Conservation (phyloP, 35 echinoderm and acorn worm species). For the Antedon bifida region DNA sequence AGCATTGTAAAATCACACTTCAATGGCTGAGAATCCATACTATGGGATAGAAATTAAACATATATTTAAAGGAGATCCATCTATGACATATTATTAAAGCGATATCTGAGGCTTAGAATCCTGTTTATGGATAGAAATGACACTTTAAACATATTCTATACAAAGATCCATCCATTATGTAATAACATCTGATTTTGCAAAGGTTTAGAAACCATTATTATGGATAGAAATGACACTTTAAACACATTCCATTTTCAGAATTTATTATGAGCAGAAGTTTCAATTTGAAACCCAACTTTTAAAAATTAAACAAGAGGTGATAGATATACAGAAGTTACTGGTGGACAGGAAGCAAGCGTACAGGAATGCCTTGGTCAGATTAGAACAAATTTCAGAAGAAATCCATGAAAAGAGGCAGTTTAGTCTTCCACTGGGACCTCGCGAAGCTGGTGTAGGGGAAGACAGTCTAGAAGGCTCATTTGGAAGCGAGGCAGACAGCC, state of each 20-base stretch:
- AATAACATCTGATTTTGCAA: no score
- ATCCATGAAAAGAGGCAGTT: slow-evolving; percentile 63
- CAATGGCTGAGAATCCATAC: no score
- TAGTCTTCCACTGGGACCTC: slow-evolving; percentile 8
- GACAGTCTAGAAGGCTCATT: slow-evolving; percentile 16
- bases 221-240: no score
- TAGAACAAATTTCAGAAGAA: slow-evolving; percentile 87
- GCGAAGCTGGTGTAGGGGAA: slow-evolving; percentile 57
- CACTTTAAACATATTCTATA: no score
- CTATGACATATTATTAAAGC: no score
- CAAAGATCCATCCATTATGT: no score
- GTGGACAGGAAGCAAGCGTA: slow-evolving; percentile 35
- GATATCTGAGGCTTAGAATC: no score
- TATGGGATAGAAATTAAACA: no score
- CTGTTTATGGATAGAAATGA: no score
- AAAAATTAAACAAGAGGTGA: slow-evolving; percentile 36
- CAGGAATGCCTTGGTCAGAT: slow-evolving; percentile 33
- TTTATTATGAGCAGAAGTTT: slow-evolving; percentile 52
- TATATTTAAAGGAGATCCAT: no score
- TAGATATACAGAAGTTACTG: slow-evolving; percentile 26
- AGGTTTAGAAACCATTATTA: no score
- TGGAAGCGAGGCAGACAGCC: slow-evolving; percentile 9
- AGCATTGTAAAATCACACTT: no score
- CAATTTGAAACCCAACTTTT: slow-evolving; percentile 36
- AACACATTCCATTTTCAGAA: background rate